Conservation (phyloP, 2,113 vertebrate species). For the Albula goreensis region DNA sequence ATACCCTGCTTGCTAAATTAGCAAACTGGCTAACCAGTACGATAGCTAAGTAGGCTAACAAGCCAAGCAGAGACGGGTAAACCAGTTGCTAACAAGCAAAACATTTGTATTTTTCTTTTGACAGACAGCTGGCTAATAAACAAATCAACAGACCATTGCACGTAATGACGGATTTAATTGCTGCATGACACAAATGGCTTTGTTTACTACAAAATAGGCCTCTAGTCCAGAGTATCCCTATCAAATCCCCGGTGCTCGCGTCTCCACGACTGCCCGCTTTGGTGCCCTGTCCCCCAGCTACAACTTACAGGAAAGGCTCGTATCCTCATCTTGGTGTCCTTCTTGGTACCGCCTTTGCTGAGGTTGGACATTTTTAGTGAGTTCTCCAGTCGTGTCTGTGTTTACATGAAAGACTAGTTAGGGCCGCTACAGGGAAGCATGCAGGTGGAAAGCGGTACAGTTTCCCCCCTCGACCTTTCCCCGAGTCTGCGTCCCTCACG, state of each 20-base stretch:
- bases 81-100: background rate
- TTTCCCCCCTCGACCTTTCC: slow-evolving; percentile 57
- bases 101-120: background rate
- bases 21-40: background rate
- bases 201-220: slow-evolving; percentile 27
- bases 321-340: slow-evolving; percentile 99
- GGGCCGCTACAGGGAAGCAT: slow-evolving; percentile 51
- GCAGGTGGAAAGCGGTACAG: slow-evolving; percentile 54
- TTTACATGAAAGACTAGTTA: slow-evolving; percentile 70
- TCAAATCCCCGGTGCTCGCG: slow-evolving; percentile 57
- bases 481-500: slow-evolving; percentile 43
- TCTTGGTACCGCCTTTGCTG: slow-evolving; percentile 95
- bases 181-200: background rate
- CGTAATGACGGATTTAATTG: background rate
- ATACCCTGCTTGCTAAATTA: background rate
- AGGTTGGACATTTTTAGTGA: slow-evolving; percentile 89
- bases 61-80: too few species aligned
- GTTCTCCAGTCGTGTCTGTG: slow-evolving; percentile 61
- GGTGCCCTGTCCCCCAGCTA: slow-evolving; percentile 47
- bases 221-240: slow-evolving; percentile 10
- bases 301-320: slow-evolving; percentile 95
- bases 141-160: background rate
- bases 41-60: background rate
- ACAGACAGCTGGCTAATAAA: background rate
- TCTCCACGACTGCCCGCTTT: slow-evolving; percentile 37